Percentiles rank a stretch among this genome's conserved stretches.
These are phyloP conservation scores for Laticauda laticaudata DNA, from an alignment of 2,113 vertebrate species.

Conservation along the genomic window DNA sequence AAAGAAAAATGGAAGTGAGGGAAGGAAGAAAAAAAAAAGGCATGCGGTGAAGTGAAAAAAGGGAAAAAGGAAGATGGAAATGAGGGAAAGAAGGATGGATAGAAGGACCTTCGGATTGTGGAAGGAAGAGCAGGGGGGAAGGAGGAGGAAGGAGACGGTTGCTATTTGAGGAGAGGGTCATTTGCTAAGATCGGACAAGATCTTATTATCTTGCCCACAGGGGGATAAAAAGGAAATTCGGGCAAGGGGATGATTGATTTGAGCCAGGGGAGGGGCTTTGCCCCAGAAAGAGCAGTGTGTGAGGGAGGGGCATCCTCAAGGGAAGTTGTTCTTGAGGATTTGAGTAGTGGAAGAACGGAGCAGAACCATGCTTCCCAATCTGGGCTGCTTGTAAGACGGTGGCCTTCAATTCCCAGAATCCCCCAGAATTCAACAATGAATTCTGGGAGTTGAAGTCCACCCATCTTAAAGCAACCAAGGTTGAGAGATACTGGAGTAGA, in stretches of 20 bases:
- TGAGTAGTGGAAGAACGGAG: neutral
- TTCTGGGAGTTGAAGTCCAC: neutral
- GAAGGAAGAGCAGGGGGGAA: neutral
- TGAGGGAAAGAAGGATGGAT: too few species aligned
- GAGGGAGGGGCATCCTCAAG: neutral
- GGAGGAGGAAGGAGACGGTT: neutral
- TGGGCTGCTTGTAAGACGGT: too few species aligned
- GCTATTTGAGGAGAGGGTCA: neutral
- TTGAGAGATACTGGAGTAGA: neutral
- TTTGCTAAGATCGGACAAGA: neutral
- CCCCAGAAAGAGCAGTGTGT: neutral
- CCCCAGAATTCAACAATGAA: neutral
- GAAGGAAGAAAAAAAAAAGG: rapidly evolving
- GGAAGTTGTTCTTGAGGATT: neutral
- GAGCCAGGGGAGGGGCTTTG: neutral
- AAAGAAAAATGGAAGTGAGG: too few species aligned
- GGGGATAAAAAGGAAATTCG: neutral
- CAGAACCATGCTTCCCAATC: too few species aligned
- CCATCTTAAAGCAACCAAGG: neutral
- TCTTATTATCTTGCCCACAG: neutral
- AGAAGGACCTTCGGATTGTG: neutral
- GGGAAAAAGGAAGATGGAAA: too few species aligned
- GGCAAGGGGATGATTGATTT: neutral
- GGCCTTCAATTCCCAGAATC: neutral
- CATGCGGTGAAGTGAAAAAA: too few species aligned